Evolutionary conservation across 2,888 invertebrate species (phyloP), one percentile per base, ranked within the genome.

Genomic region (Scaptomyza flava): DNA sequence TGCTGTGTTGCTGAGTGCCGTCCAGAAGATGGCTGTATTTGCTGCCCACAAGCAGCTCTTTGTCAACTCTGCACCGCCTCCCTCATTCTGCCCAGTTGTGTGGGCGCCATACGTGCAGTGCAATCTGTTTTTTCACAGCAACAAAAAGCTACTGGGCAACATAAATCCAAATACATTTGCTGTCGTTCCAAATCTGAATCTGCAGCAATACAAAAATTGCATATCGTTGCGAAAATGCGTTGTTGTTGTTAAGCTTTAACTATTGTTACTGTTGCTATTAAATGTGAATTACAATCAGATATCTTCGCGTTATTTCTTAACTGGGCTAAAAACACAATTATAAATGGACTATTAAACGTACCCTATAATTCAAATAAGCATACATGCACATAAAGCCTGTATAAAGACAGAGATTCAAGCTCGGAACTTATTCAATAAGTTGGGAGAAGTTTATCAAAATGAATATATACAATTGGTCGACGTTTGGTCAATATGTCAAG

Each of bases 91-190:
- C 81, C 88, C 68, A 64, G 94, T 94, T 90, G 93, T 93, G 59
- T 91, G 94, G 84, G 93, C 93, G 47, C 93, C 84, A 70, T 91
- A 74, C 85, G 90, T 81, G 77, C 83, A 3, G 27, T 82, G 27
- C 87, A 81, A 33, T 67, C 45, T 66, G 46, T 27, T 38, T 45
- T 53, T 17, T 6, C 31, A 5, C 27, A 27, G 7, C 67, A 31
- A 11, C 36, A 48, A 38, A 82, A 69, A 81, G 68, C 68, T 78
- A 48, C 34, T 70, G 67, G 41, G 93, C 0, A 23, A 27, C 42
- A 11, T 17, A 9, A 41, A 12, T 3, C 3, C 17, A 45, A 46
- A 7, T 64, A 58, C 43, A 76, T 36, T 1, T 76, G 72, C 51
- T 63, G 63, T 48, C 66, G 31, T 17, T n/a, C 41, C 59, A n/a